These are phyloP conservation scores for Uromys caudimaculatus DNA, from an alignment of 2,797 vertebrate genomes.

Conservation along the genomic window DNA sequence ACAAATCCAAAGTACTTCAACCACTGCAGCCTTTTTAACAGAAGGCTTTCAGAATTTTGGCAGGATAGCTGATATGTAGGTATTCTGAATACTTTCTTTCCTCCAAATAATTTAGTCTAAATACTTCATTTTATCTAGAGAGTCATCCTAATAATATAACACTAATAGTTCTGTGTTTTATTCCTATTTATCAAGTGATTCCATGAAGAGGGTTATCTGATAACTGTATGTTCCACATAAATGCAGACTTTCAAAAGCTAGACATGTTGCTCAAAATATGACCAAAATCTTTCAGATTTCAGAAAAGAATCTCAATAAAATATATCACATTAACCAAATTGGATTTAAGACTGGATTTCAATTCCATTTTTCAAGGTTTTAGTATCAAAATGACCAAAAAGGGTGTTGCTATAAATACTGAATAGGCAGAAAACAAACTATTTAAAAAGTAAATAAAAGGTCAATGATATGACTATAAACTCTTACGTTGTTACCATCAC, in stretches of 20 bases:
- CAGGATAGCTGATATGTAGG: neutral
- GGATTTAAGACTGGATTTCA: constrained; percentile 35
- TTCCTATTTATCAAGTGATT: constrained; percentile 30
- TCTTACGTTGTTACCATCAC: neutral
- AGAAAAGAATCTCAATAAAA: constrained; percentile 45
- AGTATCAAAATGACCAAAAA: neutral
- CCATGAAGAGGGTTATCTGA: neutral
- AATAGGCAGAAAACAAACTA: constrained; percentile 14
- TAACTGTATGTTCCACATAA: constrained; percentile 43
- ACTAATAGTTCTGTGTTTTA: neutral
- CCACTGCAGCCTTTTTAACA: constrained; percentile 24
- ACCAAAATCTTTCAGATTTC: constrained; percentile 35
- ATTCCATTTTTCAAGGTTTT: neutral
- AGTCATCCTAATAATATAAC: constrained; percentile 14
- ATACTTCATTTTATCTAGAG: neutral
- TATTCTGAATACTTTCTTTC: constrained; percentile 36
- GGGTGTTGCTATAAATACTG: neutral
- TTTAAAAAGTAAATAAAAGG: neutral
- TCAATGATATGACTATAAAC: constrained; percentile 23
- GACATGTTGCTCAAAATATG: constrained; percentile 35
- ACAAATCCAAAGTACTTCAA: constrained; percentile 36
- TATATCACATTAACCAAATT: neutral
- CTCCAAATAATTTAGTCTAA: neutral
- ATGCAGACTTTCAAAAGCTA: constrained; percentile 43
- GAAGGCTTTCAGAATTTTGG: constrained; percentile 43